Evolutionary conservation across 2,797 vertebrate species (phyloP).

Genomic region (Acanthurus leucopareius): DNA sequence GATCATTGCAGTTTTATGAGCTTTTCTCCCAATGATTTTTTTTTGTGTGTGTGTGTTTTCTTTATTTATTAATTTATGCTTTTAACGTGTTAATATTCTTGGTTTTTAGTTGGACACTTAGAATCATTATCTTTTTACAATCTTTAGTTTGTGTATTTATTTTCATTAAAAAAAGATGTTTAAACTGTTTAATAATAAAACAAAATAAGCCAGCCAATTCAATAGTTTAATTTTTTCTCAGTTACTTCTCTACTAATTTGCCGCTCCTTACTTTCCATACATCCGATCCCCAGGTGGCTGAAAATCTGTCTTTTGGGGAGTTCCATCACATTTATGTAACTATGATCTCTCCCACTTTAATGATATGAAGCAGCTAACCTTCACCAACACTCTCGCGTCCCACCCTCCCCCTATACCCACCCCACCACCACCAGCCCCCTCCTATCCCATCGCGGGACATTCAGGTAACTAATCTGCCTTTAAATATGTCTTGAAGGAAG

Average conservation of each 20-base stretch:
- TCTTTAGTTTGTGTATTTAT: too few species aligned
- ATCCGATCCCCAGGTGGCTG: conserved; percentile 34
- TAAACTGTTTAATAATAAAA: background rate
- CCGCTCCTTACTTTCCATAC: background rate
- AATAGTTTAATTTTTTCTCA: background rate
- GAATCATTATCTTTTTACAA: too few species aligned
- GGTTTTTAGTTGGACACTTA: too few species aligned
- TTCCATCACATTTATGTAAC: conserved; percentile 70
- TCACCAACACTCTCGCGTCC: conserved; percentile 82
- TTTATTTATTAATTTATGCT: background rate
- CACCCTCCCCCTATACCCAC: conserved; percentile 58
- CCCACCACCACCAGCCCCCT: conserved; percentile 80
- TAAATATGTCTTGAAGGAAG: conserved; percentile 99
- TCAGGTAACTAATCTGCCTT: conserved; percentile 99
- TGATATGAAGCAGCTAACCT: conserved; percentile 81
- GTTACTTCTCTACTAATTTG: background rate
- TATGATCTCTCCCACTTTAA: conserved; percentile 78
- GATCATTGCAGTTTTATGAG: conserved; percentile 1
- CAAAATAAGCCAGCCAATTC: background rate
- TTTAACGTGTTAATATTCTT: background rate
- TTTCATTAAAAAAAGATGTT: background rate
- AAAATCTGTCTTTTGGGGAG: conserved; percentile 39
- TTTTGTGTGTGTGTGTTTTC: background rate
- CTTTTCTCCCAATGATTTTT: background rate
- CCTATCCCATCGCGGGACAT: conserved; percentile 93